Evolutionary conservation across 1,140 invertebrate species (phyloP), one percentile per base, ranked within the genome.

Genomic region (Antheraea mylitta): DNA sequence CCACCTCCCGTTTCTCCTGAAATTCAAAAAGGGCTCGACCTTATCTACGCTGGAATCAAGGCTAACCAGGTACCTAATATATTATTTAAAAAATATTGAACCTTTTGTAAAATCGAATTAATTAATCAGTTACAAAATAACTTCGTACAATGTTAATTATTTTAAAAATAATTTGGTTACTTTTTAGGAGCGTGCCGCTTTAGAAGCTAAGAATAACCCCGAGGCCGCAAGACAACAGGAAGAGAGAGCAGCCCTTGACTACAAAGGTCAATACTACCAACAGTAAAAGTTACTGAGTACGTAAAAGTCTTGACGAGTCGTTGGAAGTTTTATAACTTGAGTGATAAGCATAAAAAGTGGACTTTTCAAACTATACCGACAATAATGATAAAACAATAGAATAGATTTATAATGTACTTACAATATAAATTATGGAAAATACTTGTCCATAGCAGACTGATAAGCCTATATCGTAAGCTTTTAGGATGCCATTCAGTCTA

Each of bases 21-120:
- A 92, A 97, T 97, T 74, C 96, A 97, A 88, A 96, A 96, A 84
- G 96, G 96, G 67, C 92, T 97, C 16, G 96, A 97, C 89, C 94
- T 96, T 77, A 96, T 97, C 86, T 97, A 94, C 82, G 96, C 95
- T 53, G 96, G 96, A 75, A 97, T 97, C 71, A 95, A 95, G 84
- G 93, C 95, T 73, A 96, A 96, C 86, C 92, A 95, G 93, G 95
- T 95, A 90, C 80, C 10, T 6, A 53, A 13, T 4, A 30, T 30
- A 30, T 30, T 30, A 2, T 30, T 30, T 30, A n/a, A n/a, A n/a
- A n/a, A n/a, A n/a, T n/a, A 30, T 30, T 30, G 22, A 1, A 30
- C 4, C 4, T 30, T 30, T 30, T 30, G 22, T 30, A 30, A 30
- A 2, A 30, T 30, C 1, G 4, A 30, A 30, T 30, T 30, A 30